Conservation (phyloP, 1,140 invertebrate species). For the Philopotamus ludificatus region DNA sequence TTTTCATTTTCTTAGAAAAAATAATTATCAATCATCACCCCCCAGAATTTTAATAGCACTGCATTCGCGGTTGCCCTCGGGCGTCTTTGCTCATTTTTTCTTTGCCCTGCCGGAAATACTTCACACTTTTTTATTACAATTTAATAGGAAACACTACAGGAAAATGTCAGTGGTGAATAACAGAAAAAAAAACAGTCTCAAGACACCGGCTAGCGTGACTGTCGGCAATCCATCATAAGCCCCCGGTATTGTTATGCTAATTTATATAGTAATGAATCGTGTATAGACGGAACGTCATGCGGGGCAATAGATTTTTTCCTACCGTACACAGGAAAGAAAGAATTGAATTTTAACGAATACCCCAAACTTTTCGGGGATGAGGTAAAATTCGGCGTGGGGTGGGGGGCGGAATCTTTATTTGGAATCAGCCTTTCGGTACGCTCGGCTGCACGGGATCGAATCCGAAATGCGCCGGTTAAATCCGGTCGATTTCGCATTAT, state of each 20-base stretch:
- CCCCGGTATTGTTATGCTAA: constrained; percentile 39
- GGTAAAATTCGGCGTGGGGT: too few relatives aligned
- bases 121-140: neutral
- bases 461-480: constrained; percentile 10
- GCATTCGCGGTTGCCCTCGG: constrained; percentile 2
- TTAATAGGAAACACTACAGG: constrained; percentile 7
- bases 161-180: constrained; percentile 18
- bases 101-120: neutral
- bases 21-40: too few relatives aligned
- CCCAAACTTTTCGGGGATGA: too few relatives aligned
- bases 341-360: constrained; percentile 36
- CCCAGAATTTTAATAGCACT: constrained; percentile 1
- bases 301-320: constrained; percentile 30
- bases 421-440: constrained; percentile 15
- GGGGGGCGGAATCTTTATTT: constrained; percentile 26
- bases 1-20: too few relatives aligned
- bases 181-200: constrained; percentile 25
- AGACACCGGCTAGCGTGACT: constrained; percentile 31
- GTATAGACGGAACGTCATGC: constrained; percentile 38
- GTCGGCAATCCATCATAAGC: constrained; percentile 36
- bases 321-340: neutral
- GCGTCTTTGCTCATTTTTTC: neutral
- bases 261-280: constrained; percentile 41
- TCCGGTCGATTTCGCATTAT: constrained; percentile 22
- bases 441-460: neutral